Base-by-base conservation (phyloP, 2,888 invertebrate genomes). In the Torymus auratus region DNA sequence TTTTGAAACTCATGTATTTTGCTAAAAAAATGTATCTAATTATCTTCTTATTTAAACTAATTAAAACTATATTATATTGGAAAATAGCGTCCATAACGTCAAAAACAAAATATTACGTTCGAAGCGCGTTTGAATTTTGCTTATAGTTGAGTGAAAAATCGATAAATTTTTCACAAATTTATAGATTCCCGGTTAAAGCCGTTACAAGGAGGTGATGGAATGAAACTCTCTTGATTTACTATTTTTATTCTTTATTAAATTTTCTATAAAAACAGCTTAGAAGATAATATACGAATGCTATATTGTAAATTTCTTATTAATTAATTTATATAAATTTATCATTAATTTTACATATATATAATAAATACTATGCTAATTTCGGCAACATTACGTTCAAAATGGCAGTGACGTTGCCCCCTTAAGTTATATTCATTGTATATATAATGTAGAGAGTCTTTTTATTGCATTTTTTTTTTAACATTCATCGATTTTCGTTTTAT, bases 351-450 rank as follows among this genome's bases (percentile, higher is more conserved):
- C 41, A 41, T 69, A 60, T 81, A 81, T 80, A 80, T 73, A 81
- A 81, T 81, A 77, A 71, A 80, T 76, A 80, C 28, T 80, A 62
- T 76, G 75, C 70, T 70, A 71, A 64, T 78, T 61, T 41, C 41
- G 71, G 76, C 78, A 80, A 78, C 65, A 78, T 72, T 76, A 76
- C 79, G 50, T 77, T 61, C 15, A 74, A 80, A 78, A 74, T 78
- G 82, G 80, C 82, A 82, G 78, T 82, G 80, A 71, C 71, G 74
- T 41, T 41, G 41, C 41, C 41, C 77, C 67, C 15, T 74, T 78
- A 74, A 53, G 69, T 53, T 61, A 52, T 61, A 52, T 74, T 74
- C 70, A 65, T 78, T 78, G 41, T 41, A 41, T 41, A 28, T 28
- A 41, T 41, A 41, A 41, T 41, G 7, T 41, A 78, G 72, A 81